phyloP scores from a whole-genome alignment of 2,113 vertebrate species.

The Carlito syrichta region DNA sequence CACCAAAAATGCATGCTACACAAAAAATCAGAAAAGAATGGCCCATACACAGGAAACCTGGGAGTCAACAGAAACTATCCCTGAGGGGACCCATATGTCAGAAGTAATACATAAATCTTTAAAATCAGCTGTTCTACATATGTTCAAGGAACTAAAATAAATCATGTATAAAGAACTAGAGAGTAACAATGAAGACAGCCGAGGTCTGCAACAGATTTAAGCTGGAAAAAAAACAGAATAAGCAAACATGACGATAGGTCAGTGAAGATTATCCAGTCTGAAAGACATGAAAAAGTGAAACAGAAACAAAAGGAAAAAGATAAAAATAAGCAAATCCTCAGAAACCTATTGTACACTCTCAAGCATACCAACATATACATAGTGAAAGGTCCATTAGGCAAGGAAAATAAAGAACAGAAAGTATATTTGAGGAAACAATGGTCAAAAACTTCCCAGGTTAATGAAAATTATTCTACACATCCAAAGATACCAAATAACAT shows the following conservation, averaged over 20 bases:
- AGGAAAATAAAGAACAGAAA: not conserved
- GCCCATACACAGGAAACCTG: not conserved
- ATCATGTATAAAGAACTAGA: not conserved
- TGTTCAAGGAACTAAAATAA: not conserved
- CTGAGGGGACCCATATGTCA: not conserved
- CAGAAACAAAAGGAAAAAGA: not conserved
- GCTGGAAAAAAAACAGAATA: not conserved
- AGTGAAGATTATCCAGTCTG: not conserved
- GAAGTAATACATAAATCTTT: not conserved
- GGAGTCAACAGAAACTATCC: not conserved
- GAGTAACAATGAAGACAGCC: not conserved
- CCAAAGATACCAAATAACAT: not conserved
- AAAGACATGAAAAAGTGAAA: not conserved
- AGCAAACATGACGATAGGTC: not conserved
- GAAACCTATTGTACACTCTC: not conserved
- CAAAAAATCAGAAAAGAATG: not conserved
- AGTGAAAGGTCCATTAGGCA: not conserved
- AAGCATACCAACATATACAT: not conserved
- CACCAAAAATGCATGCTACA: not conserved
- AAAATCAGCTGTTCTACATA: not conserved
- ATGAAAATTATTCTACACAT: not conserved
- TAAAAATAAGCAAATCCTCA: not conserved
- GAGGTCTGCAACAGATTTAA: not conserved
- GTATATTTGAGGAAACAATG: not conserved
- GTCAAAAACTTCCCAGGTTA: not conserved